Base-by-base conservation (phyloP, 2,797 vertebrate species). In the Uromys caudimaculatus region DNA sequence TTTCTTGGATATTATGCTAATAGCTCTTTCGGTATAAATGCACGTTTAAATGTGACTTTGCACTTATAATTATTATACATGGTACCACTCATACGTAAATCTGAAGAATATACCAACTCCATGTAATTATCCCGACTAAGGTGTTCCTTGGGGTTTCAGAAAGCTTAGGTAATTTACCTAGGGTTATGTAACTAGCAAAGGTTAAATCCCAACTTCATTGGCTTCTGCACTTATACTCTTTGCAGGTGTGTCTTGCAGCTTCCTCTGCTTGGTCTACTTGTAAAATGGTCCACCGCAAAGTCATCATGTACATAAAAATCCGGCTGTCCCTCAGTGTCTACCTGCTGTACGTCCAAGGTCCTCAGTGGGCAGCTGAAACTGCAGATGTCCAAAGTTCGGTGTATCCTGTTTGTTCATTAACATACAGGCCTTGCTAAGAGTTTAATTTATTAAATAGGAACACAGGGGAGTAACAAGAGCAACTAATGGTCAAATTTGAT, bases 91-190 rank as follows among this genome's bases (percentile, higher is more conserved):
- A n/a, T 62, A 60, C 4, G 79, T 27, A 93, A 78, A 83, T 58
- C 3, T 73, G 67, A 88, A 71, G 23, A 54, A 32, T 82, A 7
- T 41, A 24, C 56, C 41, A 35, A 47, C 73, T 29, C 3, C 87
- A 3, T 54, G 44, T 56, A 89, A 35, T 47, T 56, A 47, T 92
- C 91, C 47, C 60, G 73, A 14, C 41, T 71, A 79, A 89, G 56
- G 35, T 32, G 83, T 10, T 60, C 41, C 64, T 85, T 67, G 47
- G 85, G 89, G 50, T 19, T 13, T 78, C 69, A 69, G 82, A 76
- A 88, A 93, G 16, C 6, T 77, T 58, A 88, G 62, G 69, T 89
- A 8, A 56, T 85, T 92, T 82, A 16, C 85, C 90, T 81, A 79
- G 50, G 35, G 21, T n/a, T 38, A 32, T 47, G 32, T 0, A 73